Conservation (phyloP, 2,888 invertebrate genomes). For the Parasteatoda lunata region DNA sequence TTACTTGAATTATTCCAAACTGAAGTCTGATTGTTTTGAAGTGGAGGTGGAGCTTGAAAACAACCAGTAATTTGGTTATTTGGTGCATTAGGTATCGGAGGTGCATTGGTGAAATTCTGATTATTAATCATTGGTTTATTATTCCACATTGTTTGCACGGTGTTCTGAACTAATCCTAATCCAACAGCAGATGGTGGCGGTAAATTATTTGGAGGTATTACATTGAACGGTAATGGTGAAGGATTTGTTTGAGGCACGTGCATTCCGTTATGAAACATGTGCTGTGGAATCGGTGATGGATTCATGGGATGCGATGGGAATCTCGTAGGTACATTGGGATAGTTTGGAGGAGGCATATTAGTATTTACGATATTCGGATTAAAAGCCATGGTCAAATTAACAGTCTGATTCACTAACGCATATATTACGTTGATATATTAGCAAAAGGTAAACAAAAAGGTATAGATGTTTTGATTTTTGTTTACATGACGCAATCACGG, state of each 20-base stretch:
- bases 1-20: neutral
- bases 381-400: neutral
- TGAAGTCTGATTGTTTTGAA: neutral
- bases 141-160: neutral
- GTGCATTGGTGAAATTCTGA: too few relatives aligned
- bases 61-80: neutral
- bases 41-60: neutral
- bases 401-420: too few relatives aligned
- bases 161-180: neutral
- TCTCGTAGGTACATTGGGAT: neutral
- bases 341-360: neutral
- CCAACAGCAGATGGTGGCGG: neutral
- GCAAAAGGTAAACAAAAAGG: too few relatives aligned
- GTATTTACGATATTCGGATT: neutral
- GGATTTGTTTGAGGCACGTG: neutral
- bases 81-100: neutral
- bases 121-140: neutral
- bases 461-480: too few relatives aligned
- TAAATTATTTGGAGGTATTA: neutral
- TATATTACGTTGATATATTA: too few relatives aligned
- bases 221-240: neutral
- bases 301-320: neutral
- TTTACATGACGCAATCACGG: too few relatives aligned
- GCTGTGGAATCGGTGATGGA: neutral
- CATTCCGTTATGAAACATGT: neutral